Evolutionary conservation across 2,888 invertebrate genomes (phyloP).

Genomic region (Philopedon plagiatum): DNA sequence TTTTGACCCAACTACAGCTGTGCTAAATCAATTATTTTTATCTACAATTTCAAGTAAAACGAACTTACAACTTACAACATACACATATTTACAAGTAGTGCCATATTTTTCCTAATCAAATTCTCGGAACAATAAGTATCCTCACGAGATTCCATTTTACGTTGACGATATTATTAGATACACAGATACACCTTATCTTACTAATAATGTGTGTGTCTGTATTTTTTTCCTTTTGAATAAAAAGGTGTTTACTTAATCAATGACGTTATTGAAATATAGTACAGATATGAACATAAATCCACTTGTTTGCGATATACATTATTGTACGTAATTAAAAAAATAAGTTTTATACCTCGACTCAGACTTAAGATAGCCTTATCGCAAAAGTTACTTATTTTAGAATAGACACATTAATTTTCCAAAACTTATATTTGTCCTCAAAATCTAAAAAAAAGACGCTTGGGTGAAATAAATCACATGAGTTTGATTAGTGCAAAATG

Average conservation of each 20-base stretch:
- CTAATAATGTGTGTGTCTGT: conserved; percentile 2
- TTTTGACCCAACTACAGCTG: too few relatives aligned
- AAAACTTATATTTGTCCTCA: not conserved
- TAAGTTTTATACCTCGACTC: not conserved
- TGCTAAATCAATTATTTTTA: too few relatives aligned
- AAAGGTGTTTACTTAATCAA: conserved; percentile 6
- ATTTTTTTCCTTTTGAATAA: conserved; percentile 5
- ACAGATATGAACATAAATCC: not conserved
- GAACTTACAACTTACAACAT: too few relatives aligned
- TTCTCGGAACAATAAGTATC: not conserved
- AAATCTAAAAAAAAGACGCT: not conserved
- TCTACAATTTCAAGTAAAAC: not conserved
- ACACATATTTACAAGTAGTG: not conserved
- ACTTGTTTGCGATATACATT: not conserved
- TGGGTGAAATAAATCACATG: not conserved
- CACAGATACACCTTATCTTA: conserved; percentile 14
- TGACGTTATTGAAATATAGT: conserved; percentile 1
- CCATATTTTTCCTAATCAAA: not conserved
- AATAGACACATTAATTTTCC: not conserved
- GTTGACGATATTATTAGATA: too few relatives aligned
- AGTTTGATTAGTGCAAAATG: not conserved
- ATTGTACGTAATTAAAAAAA: not conserved
- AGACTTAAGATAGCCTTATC: conserved; percentile 3
- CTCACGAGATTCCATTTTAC: conserved; percentile 14
- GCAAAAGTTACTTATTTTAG: not conserved